These are phyloP conservation scores for Ochropacha duplaris DNA, from an alignment of 2,888 invertebrate species.

Conservation along the genomic window DNA sequence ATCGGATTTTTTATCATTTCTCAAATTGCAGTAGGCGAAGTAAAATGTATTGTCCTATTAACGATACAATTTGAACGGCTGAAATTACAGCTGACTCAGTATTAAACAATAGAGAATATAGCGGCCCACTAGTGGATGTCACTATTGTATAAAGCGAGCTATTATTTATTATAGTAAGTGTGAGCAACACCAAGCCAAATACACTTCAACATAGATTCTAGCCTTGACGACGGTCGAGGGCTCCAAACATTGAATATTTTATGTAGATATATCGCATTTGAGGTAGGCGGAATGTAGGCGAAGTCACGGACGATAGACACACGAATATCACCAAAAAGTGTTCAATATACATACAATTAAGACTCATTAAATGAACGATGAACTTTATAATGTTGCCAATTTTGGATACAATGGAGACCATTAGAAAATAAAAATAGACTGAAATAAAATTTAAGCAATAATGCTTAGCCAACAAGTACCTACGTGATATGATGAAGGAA, in stretches of 20 bases:
- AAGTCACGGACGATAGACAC: slow-evolving; percentile 31
- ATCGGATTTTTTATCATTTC: neutral
- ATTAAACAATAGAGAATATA: neutral
- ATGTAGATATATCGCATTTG: slow-evolving; percentile 7
- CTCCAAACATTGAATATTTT: slow-evolving; percentile 15
- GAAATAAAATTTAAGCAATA: neutral
- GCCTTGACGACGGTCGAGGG: slow-evolving; percentile 27
- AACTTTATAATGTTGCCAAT: slow-evolving; percentile 27
- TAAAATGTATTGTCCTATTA: slow-evolving; percentile 3
- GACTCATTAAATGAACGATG: slow-evolving; percentile 48
- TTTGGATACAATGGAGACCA: neutral
- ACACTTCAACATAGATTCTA: slow-evolving; percentile 17
- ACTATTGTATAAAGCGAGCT: neutral
- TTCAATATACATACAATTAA: slow-evolving; percentile 44
- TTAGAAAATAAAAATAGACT: neutral
- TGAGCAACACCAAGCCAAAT: slow-evolving; percentile 7
- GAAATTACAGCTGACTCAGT: slow-evolving; percentile 1
- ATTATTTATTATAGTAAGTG: slow-evolving; percentile 8
- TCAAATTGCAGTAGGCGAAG: neutral
- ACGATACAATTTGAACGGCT: slow-evolving; percentile 4
- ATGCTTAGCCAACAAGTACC: neutral
- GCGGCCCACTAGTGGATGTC: neutral
- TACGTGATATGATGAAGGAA: neutral
- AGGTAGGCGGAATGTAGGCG: slow-evolving; percentile 58
- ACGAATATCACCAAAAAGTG: slow-evolving; percentile 40